Evolutionary conservation across 2,113 vertebrate genomes (phyloP).

Genomic region (Phalacrocorax pelagicus): DNA sequence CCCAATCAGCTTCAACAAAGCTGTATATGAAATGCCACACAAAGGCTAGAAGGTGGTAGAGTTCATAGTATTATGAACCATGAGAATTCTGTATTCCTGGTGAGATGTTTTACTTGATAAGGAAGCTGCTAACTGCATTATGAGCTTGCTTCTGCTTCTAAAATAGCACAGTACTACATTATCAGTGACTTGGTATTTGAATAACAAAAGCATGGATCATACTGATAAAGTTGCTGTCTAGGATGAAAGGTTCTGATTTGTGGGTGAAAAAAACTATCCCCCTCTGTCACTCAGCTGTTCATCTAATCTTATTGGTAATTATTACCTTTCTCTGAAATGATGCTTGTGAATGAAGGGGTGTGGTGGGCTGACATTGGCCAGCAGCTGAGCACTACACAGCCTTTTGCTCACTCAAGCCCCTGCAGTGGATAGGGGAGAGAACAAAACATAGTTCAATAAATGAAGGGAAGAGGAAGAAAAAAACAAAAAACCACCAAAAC

Average conservation of each 20-base stretch:
- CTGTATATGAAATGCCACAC: neutral
- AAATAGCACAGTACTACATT: neutral
- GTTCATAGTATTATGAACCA: neutral
- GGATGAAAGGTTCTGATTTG: neutral
- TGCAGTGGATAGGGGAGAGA: neutral
- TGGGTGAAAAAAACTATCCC: neutral
- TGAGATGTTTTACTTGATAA: neutral
- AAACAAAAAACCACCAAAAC: rapidly evolving
- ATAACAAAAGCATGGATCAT: neutral
- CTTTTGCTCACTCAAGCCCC: neutral
- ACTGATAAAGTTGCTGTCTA: neutral
- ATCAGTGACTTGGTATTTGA: neutral
- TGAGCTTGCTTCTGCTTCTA: neutral
- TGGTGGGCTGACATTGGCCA: neutral
- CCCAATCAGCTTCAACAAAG: neutral
- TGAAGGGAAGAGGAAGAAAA: neutral
- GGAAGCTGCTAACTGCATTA: neutral
- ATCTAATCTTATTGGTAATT: neutral
- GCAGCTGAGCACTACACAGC: neutral
- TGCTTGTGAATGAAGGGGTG: neutral
- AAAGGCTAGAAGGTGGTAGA: neutral
- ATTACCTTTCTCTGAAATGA: neutral
- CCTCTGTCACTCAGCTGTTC: neutral
- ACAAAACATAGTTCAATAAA: neutral
- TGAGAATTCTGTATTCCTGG: neutral